These are phyloP conservation scores for Lichenostomus cassidix DNA, from an alignment of 2,113 vertebrate species.

Conservation along the genomic window DNA sequence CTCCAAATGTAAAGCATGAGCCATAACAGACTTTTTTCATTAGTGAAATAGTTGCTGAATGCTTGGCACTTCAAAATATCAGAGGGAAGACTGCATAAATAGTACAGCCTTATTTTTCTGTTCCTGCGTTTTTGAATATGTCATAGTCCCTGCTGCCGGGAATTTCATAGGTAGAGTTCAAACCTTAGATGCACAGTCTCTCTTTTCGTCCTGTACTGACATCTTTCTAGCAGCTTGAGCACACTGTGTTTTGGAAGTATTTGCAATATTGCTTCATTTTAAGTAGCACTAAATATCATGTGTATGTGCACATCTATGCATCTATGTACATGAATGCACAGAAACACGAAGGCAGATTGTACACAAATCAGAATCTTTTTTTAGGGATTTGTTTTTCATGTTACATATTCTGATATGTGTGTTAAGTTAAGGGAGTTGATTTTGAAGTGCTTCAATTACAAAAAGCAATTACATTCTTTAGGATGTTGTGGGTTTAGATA, in stretches of 20 bases:
- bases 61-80: neutral
- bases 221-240: neutral
- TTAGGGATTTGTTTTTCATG: rapidly evolving
- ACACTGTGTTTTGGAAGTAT: neutral
- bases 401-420: neutral
- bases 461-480: neutral
- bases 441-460: neutral
- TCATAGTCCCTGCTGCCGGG: neutral
- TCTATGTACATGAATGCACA: neutral
- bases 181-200: neutral
- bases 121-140: neutral
- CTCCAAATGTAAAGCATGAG: neutral
- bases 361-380: neutral
- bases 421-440: neutral
- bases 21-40: neutral
- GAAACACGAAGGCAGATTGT: neutral
- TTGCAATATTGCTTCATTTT: slow-evolving; percentile 1
- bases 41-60: neutral
- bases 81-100: neutral
- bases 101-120: neutral
- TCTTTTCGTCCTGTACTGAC: neutral
- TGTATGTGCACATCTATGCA: neutral
- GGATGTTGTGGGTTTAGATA: neutral
- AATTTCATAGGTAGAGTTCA: neutral
- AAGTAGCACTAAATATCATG: neutral